Evolutionary conservation across 2,888 invertebrate species (phyloP), one percentile per base, ranked within the genome.

Genomic region (Celastrina argiolus): DNA sequence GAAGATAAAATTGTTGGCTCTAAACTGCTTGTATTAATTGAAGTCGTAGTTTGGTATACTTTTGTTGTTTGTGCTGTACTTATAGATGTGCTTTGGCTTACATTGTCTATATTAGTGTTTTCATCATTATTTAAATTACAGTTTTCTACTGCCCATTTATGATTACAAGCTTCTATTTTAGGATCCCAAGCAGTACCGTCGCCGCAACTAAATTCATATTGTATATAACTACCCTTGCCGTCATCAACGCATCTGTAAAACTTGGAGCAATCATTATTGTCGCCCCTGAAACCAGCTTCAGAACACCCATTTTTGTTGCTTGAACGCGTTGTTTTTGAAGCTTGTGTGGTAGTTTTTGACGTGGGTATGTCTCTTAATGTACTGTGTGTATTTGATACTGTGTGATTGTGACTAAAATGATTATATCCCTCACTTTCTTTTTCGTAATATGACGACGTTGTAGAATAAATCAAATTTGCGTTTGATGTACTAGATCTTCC

Each of bases 111-210:
- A 34, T 16, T 45, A 34, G 22, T 64, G 58, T 63, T 56, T 42
- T 34, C 45, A 34, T 64, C 16, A 22, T 61, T 66, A 41, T 45
- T 69, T 22, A 58, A 58, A 28, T 68, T 66, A 66, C 76, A 76
- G 10, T 66, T 70, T 68, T 73, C 66, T 22, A 76, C 76, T 58
- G 75, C 75, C 73, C 91, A 91, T 22, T 87, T 88, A 76, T 94
- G 92, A 76, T 94, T 94, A 75, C 94, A 94, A 0, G 91, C 91
- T 74, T 89, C 86, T 63, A 92, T 81, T 66, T 82, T 81, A 36
- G 88, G 78, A 81, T 94, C 94, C 93, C 94, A 94, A 26, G 92
- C 92, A 2, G 94, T 94, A 39, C 94, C 95, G 68, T 94, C 92
- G 1, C 93, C 94, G 76, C 95, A 95, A 41, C 87, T 85, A 75